Percentiles rank a stretch among this genome's conserved stretches.
Conservation (phyloP, 2,888 invertebrate genomes). For the Morpho helenor region DNA sequence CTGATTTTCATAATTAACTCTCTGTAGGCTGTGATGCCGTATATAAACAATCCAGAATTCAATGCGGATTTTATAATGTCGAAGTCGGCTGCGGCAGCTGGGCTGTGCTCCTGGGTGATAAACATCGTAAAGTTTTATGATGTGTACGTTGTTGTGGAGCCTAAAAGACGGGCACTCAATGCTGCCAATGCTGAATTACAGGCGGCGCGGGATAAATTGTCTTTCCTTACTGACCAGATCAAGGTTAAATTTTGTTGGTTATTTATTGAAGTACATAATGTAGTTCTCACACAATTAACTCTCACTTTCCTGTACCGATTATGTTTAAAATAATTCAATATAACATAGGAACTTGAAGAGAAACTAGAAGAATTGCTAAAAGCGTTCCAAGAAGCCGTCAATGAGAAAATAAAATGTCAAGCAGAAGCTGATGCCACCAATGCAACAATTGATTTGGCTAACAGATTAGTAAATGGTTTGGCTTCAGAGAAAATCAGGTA, state of each 20-base stretch:
- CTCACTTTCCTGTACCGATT: no score
- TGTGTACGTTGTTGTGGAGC: slow-evolving; percentile 94
- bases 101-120: slow-evolving; percentile 96
- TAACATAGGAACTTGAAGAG: slow-evolving; percentile 83
- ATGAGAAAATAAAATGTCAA: slow-evolving; percentile 93
- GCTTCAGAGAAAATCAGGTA: slow-evolving; percentile 90
- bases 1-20: neutral
- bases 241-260: slow-evolving; percentile 50
- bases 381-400: slow-evolving; percentile 92
- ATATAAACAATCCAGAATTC: slow-evolving; percentile 87
- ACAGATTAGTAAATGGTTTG: slow-evolving; percentile 93
- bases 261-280: no score
- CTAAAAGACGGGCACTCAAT: slow-evolving; percentile 91
- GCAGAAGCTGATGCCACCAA: slow-evolving; percentile 95
- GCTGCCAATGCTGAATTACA: slow-evolving; percentile 91
- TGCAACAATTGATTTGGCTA: slow-evolving; percentile 93
- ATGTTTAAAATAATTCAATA: neutral
- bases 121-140: slow-evolving; percentile 94
- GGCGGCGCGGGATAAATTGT: slow-evolving; percentile 88
- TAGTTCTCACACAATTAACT: no score
- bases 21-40: slow-evolving; percentile 72
- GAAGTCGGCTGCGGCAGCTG: slow-evolving; percentile 95
- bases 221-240: slow-evolving; percentile 86
- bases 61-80: slow-evolving; percentile 88
- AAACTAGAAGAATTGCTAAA: slow-evolving; percentile 86